Base-by-base conservation (phyloP, 2,797 vertebrate genomes). In the Vultur gryphus region DNA sequence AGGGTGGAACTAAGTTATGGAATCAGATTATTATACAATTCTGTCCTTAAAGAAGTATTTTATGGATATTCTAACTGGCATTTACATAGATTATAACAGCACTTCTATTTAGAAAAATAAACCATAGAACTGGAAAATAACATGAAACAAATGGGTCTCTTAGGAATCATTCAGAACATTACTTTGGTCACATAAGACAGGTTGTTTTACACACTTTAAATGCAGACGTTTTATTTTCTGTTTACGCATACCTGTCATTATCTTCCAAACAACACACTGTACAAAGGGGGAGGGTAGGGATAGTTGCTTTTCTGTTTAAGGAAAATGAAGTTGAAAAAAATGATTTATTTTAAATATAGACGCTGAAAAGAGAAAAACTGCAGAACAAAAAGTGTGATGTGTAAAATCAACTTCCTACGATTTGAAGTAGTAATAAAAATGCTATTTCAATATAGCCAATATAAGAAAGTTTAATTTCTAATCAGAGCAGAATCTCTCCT, bases 31-130 rank as follows among this genome's bases (percentile, higher is more conserved):
- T 75, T 85, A 86, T 13, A 55, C 28, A 85, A 43, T 70, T 94
- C 49, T 90, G 86, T 52, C 59, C 26, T 73, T 84, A 73, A 93
- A 93, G 33, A 93, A 92, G 72, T 69, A 93, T 91, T 58, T 91
- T 82, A 84, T 29, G 80, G 67, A n/a, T 72, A 81, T 76, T 90
- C 43, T 86, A 84, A 82, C 13, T 67, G 9, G 31, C 52, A 54
- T 75, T 85, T 80, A 64, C 24, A 73, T n/a, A 65, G 26, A 95
- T 69, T 87, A 57, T 54, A 79, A 79, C 8, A 79, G 25, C 11
- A 82, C 24, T 82, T 70, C 31, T 59, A 49, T 70, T 70, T 55
- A 67, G 44, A 55, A 92, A 93, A 95, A 84, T 66, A 87, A 80
- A 49, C 19, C 11, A 31, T 1, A 67, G 14, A 83, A 79, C 35